Percentiles rank a stretch among this genome's conserved stretches.
These are phyloP conservation scores for Heteronetta atricapilla DNA, from an alignment of 2,113 vertebrate species.

Conservation along the genomic window DNA sequence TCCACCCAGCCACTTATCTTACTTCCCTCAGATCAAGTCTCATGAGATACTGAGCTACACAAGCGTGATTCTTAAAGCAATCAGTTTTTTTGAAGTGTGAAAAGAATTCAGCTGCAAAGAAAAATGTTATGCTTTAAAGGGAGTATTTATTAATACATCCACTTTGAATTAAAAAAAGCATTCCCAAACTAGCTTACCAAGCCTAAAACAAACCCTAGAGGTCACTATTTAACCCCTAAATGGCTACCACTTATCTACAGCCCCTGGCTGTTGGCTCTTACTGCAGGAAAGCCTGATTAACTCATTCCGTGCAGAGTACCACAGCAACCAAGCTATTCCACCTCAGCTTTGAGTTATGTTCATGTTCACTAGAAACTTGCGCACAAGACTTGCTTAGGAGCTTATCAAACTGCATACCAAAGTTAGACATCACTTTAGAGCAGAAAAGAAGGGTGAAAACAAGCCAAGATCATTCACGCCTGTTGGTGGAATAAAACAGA, in stretches of 20 bases:
- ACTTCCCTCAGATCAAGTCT: slow-evolving; percentile 17
- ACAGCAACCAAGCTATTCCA: background rate
- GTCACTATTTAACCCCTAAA: background rate
- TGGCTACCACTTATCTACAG: background rate
- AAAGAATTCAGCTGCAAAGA: background rate
- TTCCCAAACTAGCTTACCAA: background rate
- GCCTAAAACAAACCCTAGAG: background rate
- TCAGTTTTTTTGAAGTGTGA: background rate
- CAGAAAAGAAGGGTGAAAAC: background rate
- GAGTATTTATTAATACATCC: slow-evolving; percentile 1
- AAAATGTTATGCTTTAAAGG: background rate
- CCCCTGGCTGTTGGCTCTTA: background rate
- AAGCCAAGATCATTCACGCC: background rate
- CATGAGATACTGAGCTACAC: background rate
- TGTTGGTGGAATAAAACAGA: background rate
- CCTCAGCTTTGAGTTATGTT: background rate
- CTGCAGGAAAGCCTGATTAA: background rate
- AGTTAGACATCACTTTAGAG: background rate
- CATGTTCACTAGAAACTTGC: background rate
- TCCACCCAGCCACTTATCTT: background rate
- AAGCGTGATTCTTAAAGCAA: background rate
- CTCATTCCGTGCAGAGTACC: background rate
- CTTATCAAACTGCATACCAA: background rate
- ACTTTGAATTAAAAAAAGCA: background rate
- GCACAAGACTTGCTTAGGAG: background rate